Conservation (phyloP, 1,140 invertebrate genomes). For the Leguminivora glycinivorella region DNA sequence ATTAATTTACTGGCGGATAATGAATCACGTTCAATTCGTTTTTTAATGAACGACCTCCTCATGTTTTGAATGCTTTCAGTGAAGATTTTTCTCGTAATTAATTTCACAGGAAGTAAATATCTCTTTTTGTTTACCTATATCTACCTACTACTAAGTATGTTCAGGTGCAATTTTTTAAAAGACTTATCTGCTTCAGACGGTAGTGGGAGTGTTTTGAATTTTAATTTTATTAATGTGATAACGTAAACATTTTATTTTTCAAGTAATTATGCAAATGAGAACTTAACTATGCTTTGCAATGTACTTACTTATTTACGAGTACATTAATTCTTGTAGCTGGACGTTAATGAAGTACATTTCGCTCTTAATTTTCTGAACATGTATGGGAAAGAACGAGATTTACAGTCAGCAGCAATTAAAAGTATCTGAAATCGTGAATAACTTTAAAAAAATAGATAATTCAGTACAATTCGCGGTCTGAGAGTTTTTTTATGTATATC, state of each 20-base stretch:
- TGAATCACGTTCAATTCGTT: constrained; percentile 52
- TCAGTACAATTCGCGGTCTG: too few species aligned
- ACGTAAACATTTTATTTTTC: not conserved
- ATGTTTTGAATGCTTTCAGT: constrained; percentile 28
- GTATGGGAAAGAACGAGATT: too few species aligned
- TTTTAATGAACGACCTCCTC: constrained; percentile 41
- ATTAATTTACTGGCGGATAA: constrained; percentile 47
- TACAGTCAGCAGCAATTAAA: too few species aligned
- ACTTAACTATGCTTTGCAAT: too few species aligned
- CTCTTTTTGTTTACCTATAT: constrained; percentile 38
- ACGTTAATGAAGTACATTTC: too few species aligned
- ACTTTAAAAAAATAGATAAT: too few species aligned
- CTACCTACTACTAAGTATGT: constrained; percentile 33
- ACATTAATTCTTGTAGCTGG: too few species aligned
- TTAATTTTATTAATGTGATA: constrained; percentile 13
- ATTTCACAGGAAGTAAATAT: constrained; percentile 18
- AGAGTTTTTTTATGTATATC: too few species aligned
- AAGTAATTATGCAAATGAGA: not conserved
- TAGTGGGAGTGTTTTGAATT: constrained; percentile 43
- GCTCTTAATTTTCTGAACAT: too few species aligned
- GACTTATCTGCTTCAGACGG: not conserved
- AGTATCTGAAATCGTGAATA: too few species aligned
- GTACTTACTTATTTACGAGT: too few species aligned
- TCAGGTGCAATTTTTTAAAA: constrained; percentile 3
- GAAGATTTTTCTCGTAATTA: constrained; percentile 26